Conservation (phyloP, 2,113 vertebrate genomes). For the Podarcis cretensis region DNA sequence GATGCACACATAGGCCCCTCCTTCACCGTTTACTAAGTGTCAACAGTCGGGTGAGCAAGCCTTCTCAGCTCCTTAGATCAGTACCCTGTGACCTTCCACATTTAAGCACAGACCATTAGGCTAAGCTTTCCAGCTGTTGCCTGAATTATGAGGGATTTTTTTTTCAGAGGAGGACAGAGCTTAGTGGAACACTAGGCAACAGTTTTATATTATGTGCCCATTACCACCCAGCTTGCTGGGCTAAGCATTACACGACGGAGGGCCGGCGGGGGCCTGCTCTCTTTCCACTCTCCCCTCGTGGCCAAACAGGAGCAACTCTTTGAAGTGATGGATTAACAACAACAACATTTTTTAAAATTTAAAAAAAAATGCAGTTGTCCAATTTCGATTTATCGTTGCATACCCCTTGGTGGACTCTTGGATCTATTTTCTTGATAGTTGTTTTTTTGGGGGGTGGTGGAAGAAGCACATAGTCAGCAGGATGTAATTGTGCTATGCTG, state of each 20-base stretch:
- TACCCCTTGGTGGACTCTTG: neutral
- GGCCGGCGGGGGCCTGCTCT: neutral
- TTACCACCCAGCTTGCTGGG: constrained; percentile 74
- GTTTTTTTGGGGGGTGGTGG: neutral
- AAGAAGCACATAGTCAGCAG: constrained; percentile 32
- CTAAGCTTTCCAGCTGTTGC: constrained; percentile 87
- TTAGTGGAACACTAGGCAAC: constrained; percentile 78
- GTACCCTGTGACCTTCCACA: constrained; percentile 85
- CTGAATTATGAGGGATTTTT: constrained; percentile 76
- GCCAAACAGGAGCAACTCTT: constrained; percentile 31
- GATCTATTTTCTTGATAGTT: constrained; percentile 28
- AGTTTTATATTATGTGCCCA: constrained; percentile 73
- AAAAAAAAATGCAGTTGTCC: neutral
- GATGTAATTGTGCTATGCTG: neutral
- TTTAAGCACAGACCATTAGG: constrained; percentile 83
- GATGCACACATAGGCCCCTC: constrained; percentile 77
- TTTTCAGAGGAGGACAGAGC: constrained; percentile 67
- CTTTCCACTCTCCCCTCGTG: neutral
- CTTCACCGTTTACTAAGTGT: constrained; percentile 83
- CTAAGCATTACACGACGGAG: neutral
- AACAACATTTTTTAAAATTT: neutral
- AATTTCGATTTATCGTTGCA: neutral
- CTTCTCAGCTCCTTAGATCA: constrained; percentile 85
- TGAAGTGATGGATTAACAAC: constrained; percentile 41
- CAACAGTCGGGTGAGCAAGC: constrained; percentile 85